Base-by-base conservation (phyloP, 2,888 invertebrate genomes). In the Coleophora deauratella region DNA sequence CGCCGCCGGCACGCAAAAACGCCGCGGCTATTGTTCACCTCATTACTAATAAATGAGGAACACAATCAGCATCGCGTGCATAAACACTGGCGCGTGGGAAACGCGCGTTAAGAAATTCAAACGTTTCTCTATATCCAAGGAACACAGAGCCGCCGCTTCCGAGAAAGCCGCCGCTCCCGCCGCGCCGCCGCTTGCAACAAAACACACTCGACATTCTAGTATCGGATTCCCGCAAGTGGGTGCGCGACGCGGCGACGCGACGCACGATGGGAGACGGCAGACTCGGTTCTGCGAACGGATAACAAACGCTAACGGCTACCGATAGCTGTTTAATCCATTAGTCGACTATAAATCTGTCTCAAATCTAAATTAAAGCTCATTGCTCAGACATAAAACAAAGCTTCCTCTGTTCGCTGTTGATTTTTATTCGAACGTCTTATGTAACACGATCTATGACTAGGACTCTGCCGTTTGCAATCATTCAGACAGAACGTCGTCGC, bases 271-370 rank as follows among this genome's bases (percentile, higher is more conserved):
- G 11, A 27, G 37, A 12, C 9, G 13, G 10, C n/a, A 14, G 10
- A n/a, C 31, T 31, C 3, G 10, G n/a, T 10, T 11, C 31, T 4
- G 10, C 31, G 34, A 34, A 9, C 34, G 34, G 14, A 12, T 34
- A 21, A 21, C 14, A 12, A 13, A 14, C 9, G 13, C 8, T 34
- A 12, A 13, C 34, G 21, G 21, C 9, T 28, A 4, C 27, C 27
- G 50, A 55, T 45, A 50, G 61, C 62, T 46, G 57, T 55, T 59
- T 39, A 41, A 37, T 40, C 62, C 52, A 55, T 61, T 62, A 54
- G 55, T 54, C 54, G 46, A 51, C 61, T 55, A 74, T 76, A 74
- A 74, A 75, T 74, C 72, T 72, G 68, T 72, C 72, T 49, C 57
- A 48, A 51, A 55, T 52, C 53, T 46, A 55, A 55, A 57, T 55